Evolutionary conservation across 2,113 vertebrate genomes (phyloP).

Genomic region (Tenebrosternarchus preto): DNA sequence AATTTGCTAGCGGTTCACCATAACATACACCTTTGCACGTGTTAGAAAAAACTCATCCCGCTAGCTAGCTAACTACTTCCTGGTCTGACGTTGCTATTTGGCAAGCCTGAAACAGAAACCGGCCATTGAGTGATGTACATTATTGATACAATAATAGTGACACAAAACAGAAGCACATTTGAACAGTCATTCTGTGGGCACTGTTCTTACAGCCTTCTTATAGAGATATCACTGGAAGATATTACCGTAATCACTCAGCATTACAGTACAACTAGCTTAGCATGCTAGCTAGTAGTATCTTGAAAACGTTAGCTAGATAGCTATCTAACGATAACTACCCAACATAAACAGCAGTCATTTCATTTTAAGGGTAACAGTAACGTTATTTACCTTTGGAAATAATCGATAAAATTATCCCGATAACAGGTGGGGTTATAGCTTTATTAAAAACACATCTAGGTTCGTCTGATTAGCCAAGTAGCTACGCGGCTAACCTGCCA

Average conservation of each 20-base stretch:
- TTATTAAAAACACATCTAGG: no score
- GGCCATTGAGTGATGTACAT: not conserved
- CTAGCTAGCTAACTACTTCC: constrained; percentile 46
- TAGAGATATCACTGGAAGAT: not conserved
- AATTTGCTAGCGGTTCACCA: not conserved
- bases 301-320: constrained; percentile 21
- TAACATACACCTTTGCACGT: constrained; percentile 48
- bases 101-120: constrained; percentile 27
- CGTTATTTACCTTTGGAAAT: not conserved
- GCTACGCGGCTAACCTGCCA: no score
- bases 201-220: not conserved
- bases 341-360: constrained; percentile 12
- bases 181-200: not conserved
- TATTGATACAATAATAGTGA: not conserved
- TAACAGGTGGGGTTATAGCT: no score
- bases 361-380: not conserved
- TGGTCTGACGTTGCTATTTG: constrained; percentile 49
- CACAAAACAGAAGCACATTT: not conserved
- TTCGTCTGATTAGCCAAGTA: no score
- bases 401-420: no score
- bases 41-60: constrained; percentile 45
- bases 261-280: not conserved
- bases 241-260: not conserved
- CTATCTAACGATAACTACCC: not conserved
- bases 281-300: not conserved